Evolutionary conservation across 1,140 invertebrate species (phyloP), one percentile per base, ranked within the genome.

Genomic region (Polyergus mexicanus): DNA sequence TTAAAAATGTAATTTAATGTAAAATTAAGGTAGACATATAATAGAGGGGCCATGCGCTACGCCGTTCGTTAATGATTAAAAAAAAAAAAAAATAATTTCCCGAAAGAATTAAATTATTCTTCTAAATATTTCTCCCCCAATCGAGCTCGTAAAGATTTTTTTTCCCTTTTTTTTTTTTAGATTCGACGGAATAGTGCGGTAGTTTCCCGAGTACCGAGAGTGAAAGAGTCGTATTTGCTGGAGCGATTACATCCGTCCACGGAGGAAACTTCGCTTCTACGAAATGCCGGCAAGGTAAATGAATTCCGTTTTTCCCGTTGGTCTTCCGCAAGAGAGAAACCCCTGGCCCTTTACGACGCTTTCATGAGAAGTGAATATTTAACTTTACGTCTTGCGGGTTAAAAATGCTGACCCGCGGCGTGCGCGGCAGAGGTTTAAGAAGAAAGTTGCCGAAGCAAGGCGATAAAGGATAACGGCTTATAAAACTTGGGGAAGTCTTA

Each of bases 321-420:
- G 87, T 86, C 80, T 85, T 75, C 71, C 65, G 72, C 78, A 75
- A 63, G 75, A 87, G 85, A 35, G 69, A 90, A 93, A 93, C 91
- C 80, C 80, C 90, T 90, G 85, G 85, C 91, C 92, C 90, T 92
- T 93, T 92, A 92, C 88, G 89, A 89, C 92, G 87, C 91, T 92
- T 92, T 92, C 91, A 92, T 91, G 92, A 51, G 47, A 93, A 92
- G 89, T 92, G 92, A 92, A 93, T 93, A 93, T 93, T 93, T 92
- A 93, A 93, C 89, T 93, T 94, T 93, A 93, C 90, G 92, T 91
- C 89, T 92, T 90, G 91, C 91, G 88, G 92, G 93, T 94, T 94
- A 94, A 94, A 94, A 94, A 93, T 92, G 90, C 91, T 93, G 93
- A 93, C 93, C 93, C 88, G 90, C 91, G 54, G 32, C 54, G 66